Conservation (phyloP, 2,888 invertebrate species). For the Hypolimnas misippus region DNA sequence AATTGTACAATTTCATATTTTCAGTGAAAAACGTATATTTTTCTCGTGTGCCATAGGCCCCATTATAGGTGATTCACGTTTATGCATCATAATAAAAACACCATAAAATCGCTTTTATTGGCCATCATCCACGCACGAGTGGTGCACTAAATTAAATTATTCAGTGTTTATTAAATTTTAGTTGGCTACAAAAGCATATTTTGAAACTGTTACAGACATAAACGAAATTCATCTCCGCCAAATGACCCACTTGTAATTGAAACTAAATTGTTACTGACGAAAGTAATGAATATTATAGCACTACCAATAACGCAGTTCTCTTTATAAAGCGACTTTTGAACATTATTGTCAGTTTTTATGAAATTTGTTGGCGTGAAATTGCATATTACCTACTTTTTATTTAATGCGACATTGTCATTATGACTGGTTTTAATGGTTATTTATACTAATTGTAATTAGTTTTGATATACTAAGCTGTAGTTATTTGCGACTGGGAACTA, state of each 20-base stretch:
- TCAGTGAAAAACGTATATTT: conserved; percentile 59
- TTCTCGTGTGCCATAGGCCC: conserved; percentile 53
- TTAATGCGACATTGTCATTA: neutral
- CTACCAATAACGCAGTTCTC: neutral
- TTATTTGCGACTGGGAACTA: no score
- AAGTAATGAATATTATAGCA: conserved; percentile 29
- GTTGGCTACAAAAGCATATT: conserved; percentile 73
- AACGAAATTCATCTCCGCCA: conserved; percentile 65
- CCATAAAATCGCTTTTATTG: conserved; percentile 80
- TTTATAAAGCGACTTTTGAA: neutral
- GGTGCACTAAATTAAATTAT: conserved; percentile 79
- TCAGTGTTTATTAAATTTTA: conserved; percentile 79
- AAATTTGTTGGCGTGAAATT: neutral
- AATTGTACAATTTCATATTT: conserved; percentile 60
- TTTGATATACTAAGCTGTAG: no score
- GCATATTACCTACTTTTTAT: no score
- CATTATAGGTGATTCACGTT: conserved; percentile 79
- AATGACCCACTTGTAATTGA: conserved; percentile 58
- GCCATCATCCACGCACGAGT: conserved; percentile 76
- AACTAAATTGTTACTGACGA: conserved; percentile 41
- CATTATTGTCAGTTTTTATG: neutral
- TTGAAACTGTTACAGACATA: conserved; percentile 67
- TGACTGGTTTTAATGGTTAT: neutral
- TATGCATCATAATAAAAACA: conserved; percentile 81
- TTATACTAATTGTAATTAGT: no score